Evolutionary conservation across 2,888 invertebrate species (phyloP), one percentile per base, ranked within the genome.

Genomic region (Unio delphinus): DNA sequence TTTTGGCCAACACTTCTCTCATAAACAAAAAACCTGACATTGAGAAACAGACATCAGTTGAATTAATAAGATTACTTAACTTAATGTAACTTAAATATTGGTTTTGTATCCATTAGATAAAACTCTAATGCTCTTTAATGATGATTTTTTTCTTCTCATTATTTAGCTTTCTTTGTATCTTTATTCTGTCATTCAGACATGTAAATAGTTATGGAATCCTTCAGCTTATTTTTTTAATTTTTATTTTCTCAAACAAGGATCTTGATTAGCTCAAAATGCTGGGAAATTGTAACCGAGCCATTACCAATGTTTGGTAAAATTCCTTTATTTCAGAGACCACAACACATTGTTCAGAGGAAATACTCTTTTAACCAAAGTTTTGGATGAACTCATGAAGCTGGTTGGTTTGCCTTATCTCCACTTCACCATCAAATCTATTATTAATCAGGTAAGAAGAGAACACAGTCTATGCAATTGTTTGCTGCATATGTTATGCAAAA

Each of bases 281-380:
- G 45, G 45, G 45, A 45, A 11, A 45, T 15, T 45, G 45, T 45
- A 34, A 34, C 45, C 3, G 7, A n/a, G 26, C 26, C 11, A 59
- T 45, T 45, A 45, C 11, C 45, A 45, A 45, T 45, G 11, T 3
- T 45, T 45, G 45, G 45, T 45, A 45, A 11, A 45, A 45, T 15
- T 64, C 76, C 76, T 80, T 65, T 76, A 67, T 89, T 90, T 20
- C 91, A 95, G 95, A 58, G 96, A 97, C 91, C 94, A 95, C 65
- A 96, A 96, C 76, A 96, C 96, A 71, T 95, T 97, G 89, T 97
- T 97, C 91, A 94, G 97, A 66, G 96, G 96, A 78, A 97, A 96
- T 90, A 96, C 96, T 0, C 92, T 97, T 69, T 95, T 96, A 55
- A 96, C 96, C 62, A 96, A 96, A 91, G 95, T 96, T 94, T 95